Conservation (phyloP, 2,113 vertebrate species). For the Puntigrus tetrazona region DNA sequence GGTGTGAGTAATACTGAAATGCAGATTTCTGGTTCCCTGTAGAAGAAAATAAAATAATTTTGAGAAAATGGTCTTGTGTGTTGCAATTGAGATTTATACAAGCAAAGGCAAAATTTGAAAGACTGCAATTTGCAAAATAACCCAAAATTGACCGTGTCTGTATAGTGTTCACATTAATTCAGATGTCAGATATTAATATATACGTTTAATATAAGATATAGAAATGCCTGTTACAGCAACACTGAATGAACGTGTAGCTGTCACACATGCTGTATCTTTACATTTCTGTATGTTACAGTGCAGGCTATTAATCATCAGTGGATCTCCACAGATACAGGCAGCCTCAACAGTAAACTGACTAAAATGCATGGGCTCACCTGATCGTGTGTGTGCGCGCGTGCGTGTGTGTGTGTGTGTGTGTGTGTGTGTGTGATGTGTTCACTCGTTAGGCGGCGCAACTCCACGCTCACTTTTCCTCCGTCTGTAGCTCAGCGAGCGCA, state of each 20-base stretch:
- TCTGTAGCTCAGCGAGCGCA: constrained; percentile 16
- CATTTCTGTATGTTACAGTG: neutral
- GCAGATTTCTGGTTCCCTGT: neutral
- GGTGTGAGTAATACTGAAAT: neutral
- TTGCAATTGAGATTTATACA: neutral
- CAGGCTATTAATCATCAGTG: too few species aligned
- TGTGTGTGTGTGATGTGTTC: neutral
- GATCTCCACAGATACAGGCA: neutral
- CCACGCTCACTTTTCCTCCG: constrained; percentile 2
- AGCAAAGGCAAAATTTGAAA: neutral
- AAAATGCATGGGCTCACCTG: neutral
- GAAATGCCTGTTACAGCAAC: neutral
- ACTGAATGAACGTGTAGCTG: neutral
- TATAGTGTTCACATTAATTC: neutral
- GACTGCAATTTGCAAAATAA: neutral
- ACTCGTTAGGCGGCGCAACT: constrained; percentile 52
- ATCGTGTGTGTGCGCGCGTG: neutral
- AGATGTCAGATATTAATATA: too few species aligned
- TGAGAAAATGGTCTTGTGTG: neutral
- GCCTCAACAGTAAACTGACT: neutral
- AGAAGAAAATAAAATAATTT: neutral
- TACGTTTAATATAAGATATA: too few species aligned
- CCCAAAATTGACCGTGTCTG: neutral
- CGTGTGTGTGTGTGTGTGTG: neutral
- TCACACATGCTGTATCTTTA: neutral